Evolutionary conservation across 2,888 invertebrate species (phyloP), one percentile per base, ranked within the genome.

Genomic region (Ormyrus rosae): DNA sequence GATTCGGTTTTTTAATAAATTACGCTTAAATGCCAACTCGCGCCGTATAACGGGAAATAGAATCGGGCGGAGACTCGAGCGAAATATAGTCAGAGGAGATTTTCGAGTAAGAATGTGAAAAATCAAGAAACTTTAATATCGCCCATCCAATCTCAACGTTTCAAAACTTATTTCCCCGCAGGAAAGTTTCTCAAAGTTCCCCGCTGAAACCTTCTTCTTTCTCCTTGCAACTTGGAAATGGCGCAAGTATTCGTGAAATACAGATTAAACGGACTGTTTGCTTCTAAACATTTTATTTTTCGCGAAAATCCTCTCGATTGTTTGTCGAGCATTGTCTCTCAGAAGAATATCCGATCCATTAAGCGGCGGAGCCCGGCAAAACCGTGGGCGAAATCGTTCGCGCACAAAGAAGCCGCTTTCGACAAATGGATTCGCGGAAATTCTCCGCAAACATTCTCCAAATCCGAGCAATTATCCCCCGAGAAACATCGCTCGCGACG

Each of bases 61-160:
- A 68, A 67, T 51, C 50, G 11, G 50, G 6, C 19, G 46, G 34
- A 45, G 56, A 56, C 34, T 34, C 34, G 34, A 34, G 34, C 34
- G 34, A 34, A 34, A 34, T 34, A 4, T 34, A 4, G 34, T 34
- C 34, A 2, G 34, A 63, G 19, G 13, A 72, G 34, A 64, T 48
- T 13, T 55, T 48, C 56, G 50, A 68, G 53, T 9, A 60, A 75
- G 67, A 68, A 51, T 75, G 60, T 60, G 51, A 60, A 65, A 74
- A 74, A 67, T 67, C 60, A 67, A 51, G 45, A 68, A 75, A 75
- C 60, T 75, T 75, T 75, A 51, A 75, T 68, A 67, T 75, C 53
- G 58, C 67, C 51, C 34, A 61, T 75, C 60, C 75, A 75, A 75
- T 67, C 68, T 68, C 9, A 60, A 60, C 65, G n/a, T 60, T 68